These are phyloP conservation scores for Brachyrhaphis roseni DNA, from an alignment of 2,797 vertebrate species.

Conservation along the genomic window DNA sequence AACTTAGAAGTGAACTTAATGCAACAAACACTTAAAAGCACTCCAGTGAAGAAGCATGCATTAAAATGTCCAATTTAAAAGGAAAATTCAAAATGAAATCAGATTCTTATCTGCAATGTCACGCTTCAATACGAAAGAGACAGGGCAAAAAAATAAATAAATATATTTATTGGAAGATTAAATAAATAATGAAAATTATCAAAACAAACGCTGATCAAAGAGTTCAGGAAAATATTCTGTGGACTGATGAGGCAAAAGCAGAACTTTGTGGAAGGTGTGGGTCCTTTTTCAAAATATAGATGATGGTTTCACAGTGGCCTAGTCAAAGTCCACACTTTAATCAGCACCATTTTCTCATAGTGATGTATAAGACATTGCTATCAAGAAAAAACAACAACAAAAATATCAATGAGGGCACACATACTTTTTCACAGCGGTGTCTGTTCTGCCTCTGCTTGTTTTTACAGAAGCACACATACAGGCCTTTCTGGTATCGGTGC, in stretches of 20 bases:
- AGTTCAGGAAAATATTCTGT: background rate
- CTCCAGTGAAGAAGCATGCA: no score
- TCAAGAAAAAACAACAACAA: background rate
- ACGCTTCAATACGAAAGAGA: background rate
- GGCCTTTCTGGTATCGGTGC: constrained; percentile 62
- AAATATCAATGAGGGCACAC: background rate
- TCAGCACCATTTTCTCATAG: background rate
- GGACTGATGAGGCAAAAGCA: background rate
- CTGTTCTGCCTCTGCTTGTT: background rate
- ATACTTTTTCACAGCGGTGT: background rate
- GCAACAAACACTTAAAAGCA: no score
- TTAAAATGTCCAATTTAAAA: no score
- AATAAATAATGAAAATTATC: background rate
- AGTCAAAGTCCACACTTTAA: background rate
- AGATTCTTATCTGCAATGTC: background rate
- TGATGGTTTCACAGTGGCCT: background rate
- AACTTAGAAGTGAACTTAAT: no score
- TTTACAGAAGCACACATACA: constrained; percentile 58
- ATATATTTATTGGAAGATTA: background rate
- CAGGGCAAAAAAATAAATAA: background rate
- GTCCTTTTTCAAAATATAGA: background rate
- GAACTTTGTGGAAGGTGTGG: background rate
- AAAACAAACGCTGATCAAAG: background rate
- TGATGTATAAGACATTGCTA: background rate
- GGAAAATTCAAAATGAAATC: background rate